Evolutionary conservation across 2,888 invertebrate genomes (phyloP), one percentile per base, ranked within the genome.

Genomic region (Thera britannica): DNA sequence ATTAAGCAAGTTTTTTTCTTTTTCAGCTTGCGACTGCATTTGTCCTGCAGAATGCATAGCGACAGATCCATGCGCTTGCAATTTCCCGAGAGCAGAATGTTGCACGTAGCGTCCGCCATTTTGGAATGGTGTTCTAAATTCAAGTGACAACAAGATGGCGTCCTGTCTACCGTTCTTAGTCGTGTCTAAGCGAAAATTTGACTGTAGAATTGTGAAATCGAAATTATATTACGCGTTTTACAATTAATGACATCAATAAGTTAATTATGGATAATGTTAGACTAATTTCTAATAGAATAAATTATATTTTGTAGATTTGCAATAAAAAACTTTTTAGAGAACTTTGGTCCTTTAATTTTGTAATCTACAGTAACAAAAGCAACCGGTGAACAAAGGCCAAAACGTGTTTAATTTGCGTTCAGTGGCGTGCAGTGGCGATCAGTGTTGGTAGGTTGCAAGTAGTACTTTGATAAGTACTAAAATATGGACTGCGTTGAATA

Each of bases 1-100:
- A 46, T 36, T 54, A 12, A 6, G 4, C 34, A 38, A 11, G 12
- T 61, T 58, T 5, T 60, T 69, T 63, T 61, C 48, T 8, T 86
- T 57, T 85, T 34, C 85, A 93, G 93, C 92, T 44, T 93, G 93
- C 72, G 77, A 83, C 63, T 93, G 93, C 77, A 82, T 80, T 2
- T 91, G 92, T 67, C 92, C 93, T 0, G 83, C 89, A 11, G 81
- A 89, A 74, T 92, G 93, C 74, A 90, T 93, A 74, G 80, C 86
- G 48, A 90, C 86, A n/a, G 88, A 92, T 58, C 92, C 93, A 0
- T 93, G 93, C 76, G 90, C 90, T 2, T 93, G 93, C 73, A 80
- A 73, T 9, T 93, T 90, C 83, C 93, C 93, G 4, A 85, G 72
- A 74, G 93, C 93, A 3, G 92, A 78, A 60, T 92, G 92, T 70